A percentile compares a stretch with the other conserved stretches of the same genome.
Evolutionary conservation across 2,797 vertebrate species (phyloP).

Genomic region (Acipenser ruthenus): DNA sequence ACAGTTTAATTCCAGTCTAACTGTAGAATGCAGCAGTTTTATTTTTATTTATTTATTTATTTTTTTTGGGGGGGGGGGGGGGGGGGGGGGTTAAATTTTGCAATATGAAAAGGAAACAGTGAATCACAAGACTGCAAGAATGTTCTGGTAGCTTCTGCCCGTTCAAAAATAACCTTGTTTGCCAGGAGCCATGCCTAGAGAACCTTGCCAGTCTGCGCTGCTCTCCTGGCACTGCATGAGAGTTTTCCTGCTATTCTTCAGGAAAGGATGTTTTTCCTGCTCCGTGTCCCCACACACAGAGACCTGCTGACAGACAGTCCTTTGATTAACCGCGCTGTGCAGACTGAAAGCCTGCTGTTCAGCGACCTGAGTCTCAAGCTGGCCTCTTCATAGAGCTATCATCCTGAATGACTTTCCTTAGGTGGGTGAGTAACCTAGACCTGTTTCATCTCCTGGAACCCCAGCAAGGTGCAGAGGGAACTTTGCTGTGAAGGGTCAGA

Average conservation of each 20-base stretch:
- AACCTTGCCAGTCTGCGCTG: slow-evolving; percentile 43
- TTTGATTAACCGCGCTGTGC: neutral
- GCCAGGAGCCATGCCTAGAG: slow-evolving; percentile 29
- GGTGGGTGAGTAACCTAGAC: too few relatives aligned
- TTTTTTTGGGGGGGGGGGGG: too few relatives aligned
- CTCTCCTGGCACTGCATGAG: slow-evolving; percentile 15
- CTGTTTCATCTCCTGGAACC: too few relatives aligned
- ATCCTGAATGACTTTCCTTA: too few relatives aligned
- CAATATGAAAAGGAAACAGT: neutral
- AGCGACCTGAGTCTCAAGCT: neutral
- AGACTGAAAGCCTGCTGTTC: slow-evolving; percentile 1
- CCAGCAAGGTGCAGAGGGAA: too few relatives aligned
- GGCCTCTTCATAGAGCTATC: neutral
- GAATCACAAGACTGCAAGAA: slow-evolving; percentile 17
- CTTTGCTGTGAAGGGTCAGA: too few relatives aligned
- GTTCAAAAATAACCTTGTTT: slow-evolving; percentile 40
- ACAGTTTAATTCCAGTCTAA: too few relatives aligned
- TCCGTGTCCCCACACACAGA: neutral
- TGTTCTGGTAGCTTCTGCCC: neutral
- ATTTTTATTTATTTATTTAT: too few relatives aligned
- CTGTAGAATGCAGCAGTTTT: too few relatives aligned
- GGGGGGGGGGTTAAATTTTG: too few relatives aligned
- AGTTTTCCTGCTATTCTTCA: slow-evolving; percentile 42
- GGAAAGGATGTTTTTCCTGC: slow-evolving; percentile 19
- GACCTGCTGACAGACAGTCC: neutral